Evolutionary conservation across 2,888 invertebrate genomes (phyloP), one percentile per base, ranked within the genome.

Genomic region (Metalampra italica): DNA sequence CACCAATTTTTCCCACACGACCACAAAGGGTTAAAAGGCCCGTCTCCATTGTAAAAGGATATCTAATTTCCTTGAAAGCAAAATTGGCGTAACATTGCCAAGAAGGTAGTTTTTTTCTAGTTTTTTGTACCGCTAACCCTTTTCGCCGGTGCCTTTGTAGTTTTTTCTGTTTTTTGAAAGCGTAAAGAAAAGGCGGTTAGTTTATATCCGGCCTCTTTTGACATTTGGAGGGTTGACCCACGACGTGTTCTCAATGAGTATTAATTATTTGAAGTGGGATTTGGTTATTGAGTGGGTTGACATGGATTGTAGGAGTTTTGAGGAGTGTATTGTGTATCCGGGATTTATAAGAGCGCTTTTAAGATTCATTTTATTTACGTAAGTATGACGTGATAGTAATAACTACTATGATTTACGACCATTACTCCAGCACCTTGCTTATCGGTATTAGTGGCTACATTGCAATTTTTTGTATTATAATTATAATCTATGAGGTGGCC

Each of bases 131-230:
- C 64, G 59, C 60, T 64, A 79, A 79, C 82, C 82, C 79, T 78
- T 84, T 78, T 71, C 62, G 76, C 65, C 77, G 78, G 74, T 74
- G 73, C 73, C 73, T 78, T 82, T 82, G 78, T 83, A 52, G 59
- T 60, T 69, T 75, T 75, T 72, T 73, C 76, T 72, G 67, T 71
- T 73, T 76, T 71, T 68, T 71, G 60, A 61, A 68, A 75, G 88
- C 81, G 89, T 74, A 86, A 89, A 88, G 87, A 89, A 89, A 85
- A 87, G 89, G 89, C 89, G 89, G 88, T 86, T 80, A 84, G 89
- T 89, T 89, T 89, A 88, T 89, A 85, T 89, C 89, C 89, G 88
- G 86, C 62, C 57, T 72, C 70, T 75, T 79, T 82, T 85, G 82
- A 83, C 81, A 68, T 82, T 78, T 77, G 71, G 66, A 80, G 83